These are phyloP conservation scores for Caradrina kadenii DNA, from an alignment of 2,888 invertebrate genomes.

Conservation along the genomic window DNA sequence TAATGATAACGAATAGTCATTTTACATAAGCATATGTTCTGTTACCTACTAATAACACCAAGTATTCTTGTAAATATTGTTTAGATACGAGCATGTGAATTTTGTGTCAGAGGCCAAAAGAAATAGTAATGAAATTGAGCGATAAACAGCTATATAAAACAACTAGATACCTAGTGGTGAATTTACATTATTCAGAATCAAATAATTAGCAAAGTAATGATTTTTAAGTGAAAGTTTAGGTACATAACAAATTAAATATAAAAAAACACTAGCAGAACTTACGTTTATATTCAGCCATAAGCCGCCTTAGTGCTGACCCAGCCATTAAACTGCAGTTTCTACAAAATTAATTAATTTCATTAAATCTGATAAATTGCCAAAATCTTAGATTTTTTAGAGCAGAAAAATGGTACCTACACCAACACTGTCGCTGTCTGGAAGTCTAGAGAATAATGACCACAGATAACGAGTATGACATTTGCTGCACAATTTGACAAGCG, in stretches of 20 bases:
- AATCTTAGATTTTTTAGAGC: constrained; percentile 26
- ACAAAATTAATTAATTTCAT: constrained; percentile 23
- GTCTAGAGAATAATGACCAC: no score
- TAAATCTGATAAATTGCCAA: constrained; percentile 28
- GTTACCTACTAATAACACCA: not conserved
- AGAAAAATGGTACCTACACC: not conserved
- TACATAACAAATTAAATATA: not conserved
- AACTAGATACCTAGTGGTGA: not conserved
- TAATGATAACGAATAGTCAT: not conserved
- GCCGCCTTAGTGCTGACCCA: constrained; percentile 95
- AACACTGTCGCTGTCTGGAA: no score
- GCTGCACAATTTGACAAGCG: no score
- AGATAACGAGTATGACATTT: no score
- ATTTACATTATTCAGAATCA: not conserved
- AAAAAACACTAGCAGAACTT: constrained; percentile 72
- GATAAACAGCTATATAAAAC: not conserved
- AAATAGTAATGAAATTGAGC: not conserved
- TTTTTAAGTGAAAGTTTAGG: constrained; percentile 9
- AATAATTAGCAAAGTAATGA: constrained; percentile 9
- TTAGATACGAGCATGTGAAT: no score
- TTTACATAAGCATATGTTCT: not conserved
- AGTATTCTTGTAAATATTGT: no score
- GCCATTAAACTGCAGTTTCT: constrained; percentile 88
- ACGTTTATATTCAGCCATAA: constrained; percentile 97
- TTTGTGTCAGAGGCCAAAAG: no score